A percentile compares a stretch with the other conserved stretches of the same genome.
Evolutionary conservation across 2,888 invertebrate species (phyloP).

Genomic region (Tetragonisca angustula): DNA sequence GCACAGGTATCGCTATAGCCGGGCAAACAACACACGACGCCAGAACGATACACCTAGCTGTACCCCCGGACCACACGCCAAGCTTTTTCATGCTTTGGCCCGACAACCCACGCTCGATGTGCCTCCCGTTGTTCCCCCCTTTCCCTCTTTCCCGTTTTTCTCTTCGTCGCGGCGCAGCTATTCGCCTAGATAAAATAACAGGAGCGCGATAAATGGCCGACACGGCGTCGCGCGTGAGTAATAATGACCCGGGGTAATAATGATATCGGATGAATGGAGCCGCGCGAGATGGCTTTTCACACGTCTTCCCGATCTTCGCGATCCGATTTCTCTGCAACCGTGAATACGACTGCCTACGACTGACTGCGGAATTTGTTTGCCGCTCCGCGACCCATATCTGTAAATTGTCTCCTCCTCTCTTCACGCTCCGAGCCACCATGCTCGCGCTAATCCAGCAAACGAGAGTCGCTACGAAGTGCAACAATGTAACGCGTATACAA

Average conservation of each 20-base stretch:
- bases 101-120: conserved; percentile 29
- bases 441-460: not conserved
- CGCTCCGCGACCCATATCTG: not conserved
- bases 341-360: not conserved
- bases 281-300: conserved; percentile 5
- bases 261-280: conserved; percentile 14
- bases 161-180: not conserved
- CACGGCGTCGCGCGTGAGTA: not conserved
- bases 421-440: too few species aligned
- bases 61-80: conserved; percentile 7
- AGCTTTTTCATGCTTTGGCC: conserved; percentile 55
- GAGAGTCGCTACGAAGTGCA: not conserved
- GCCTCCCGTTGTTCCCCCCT: not conserved
- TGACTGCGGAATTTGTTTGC: not conserved
- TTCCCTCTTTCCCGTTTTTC: not conserved
- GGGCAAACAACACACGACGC: conserved; percentile 66
- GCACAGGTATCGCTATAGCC: conserved; percentile 63
- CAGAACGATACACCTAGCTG: conserved; percentile 40
- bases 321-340: not conserved
- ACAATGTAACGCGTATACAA: not conserved
- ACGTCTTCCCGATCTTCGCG: not conserved
- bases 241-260: conserved; percentile 12
- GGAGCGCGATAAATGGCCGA: conserved; percentile 10
- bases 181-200: conserved; percentile 19
- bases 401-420: not conserved